These are phyloP conservation scores for Apteryx owenii DNA, from an alignment of 2,113 vertebrate species.

Conservation along the genomic window DNA sequence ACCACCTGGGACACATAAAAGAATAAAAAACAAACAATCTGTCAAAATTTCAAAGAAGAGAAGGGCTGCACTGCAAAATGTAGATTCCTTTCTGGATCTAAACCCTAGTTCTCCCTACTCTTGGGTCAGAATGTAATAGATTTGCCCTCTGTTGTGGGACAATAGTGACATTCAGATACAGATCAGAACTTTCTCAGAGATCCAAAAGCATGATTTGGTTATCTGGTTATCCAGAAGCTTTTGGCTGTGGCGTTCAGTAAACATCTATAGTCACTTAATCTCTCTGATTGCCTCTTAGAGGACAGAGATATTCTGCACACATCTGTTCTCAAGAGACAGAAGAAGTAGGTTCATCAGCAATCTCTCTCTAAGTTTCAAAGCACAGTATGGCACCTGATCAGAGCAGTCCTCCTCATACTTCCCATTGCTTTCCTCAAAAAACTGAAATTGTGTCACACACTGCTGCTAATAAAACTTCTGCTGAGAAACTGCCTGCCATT, in stretches of 20 bases:
- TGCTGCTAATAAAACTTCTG: background rate
- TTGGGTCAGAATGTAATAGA: background rate
- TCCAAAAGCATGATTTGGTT: background rate
- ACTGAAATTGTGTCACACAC: background rate
- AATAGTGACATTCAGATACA: background rate
- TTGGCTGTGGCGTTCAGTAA: background rate
- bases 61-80: background rate
- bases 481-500: background rate
- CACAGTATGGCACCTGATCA: background rate
- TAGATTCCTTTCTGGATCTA: background rate
- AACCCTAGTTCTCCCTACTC: background rate
- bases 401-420: background rate
- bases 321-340: background rate
- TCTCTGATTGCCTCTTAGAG: background rate
- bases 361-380: background rate
- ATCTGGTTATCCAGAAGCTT: background rate
- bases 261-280: background rate
- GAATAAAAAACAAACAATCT: background rate
- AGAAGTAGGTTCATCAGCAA: background rate
- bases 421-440: background rate
- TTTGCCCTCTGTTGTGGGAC: background rate
- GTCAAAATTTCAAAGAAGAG: background rate
- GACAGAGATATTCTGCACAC: background rate
- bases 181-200: background rate
- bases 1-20: slow-evolving; percentile 46